Percentiles rank a stretch among this genome's conserved stretches.
Evolutionary conservation across 2,113 vertebrate genomes (phyloP).

Genomic region (Aviceda subcristata): DNA sequence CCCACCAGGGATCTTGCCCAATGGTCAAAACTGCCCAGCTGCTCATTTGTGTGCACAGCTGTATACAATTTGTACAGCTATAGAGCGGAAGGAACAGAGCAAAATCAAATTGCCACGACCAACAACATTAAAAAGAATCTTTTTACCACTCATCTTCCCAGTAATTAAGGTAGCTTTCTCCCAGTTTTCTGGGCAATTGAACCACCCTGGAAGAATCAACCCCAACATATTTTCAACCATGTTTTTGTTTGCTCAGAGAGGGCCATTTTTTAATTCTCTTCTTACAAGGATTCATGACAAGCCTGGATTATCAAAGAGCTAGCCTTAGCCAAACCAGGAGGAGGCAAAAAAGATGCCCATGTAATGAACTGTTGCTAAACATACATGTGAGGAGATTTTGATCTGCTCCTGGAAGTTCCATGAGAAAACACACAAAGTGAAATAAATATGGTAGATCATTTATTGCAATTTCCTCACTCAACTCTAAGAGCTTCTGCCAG

Average conservation of each 20-base stretch:
- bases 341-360: background rate
- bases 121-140: background rate
- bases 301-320: background rate
- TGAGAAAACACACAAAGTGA: background rate
- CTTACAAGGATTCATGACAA: background rate
- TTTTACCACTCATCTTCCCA: background rate
- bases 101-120: background rate
- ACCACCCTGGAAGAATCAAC: constrained; percentile 3
- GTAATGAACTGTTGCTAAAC: background rate
- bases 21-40: constrained; percentile 15
- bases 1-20: background rate
- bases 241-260: background rate
- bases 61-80: background rate
- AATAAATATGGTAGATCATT: background rate
- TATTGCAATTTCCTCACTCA: background rate
- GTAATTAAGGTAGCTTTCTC: background rate
- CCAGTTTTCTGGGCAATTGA: background rate
- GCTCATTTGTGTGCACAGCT: background rate
- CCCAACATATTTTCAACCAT: background rate
- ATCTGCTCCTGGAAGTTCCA: background rate
- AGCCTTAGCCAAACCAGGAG: background rate
- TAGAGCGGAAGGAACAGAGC: background rate
- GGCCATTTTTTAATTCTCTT: background rate
- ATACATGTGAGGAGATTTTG: background rate
- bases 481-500: background rate